phyloP scores from a whole-genome alignment of 2,888 invertebrate genomes.

The Clunio marinus region DNA sequence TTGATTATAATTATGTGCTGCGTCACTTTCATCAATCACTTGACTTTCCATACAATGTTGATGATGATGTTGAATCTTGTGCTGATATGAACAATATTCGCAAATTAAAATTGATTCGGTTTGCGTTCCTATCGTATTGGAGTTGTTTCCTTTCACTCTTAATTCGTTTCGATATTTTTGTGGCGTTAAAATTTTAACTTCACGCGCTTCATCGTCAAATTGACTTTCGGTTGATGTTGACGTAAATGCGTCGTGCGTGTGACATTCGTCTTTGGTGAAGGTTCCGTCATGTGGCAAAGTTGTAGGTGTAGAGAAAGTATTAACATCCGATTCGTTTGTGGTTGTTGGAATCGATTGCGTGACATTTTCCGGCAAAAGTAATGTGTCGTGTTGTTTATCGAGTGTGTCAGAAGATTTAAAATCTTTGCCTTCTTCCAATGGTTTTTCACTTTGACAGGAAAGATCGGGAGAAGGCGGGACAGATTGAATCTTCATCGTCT shows the following conservation, averaged over 20 bases:
- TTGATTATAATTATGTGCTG: not conserved
- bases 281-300: slow-evolving; percentile 39
- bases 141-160: not conserved
- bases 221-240: slow-evolving; percentile 22
- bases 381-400: not conserved
- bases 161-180: slow-evolving; percentile 28
- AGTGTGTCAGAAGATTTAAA: not conserved
- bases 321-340: not conserved
- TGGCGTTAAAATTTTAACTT: slow-evolving; percentile 33
- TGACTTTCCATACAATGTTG: not conserved
- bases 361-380: not conserved
- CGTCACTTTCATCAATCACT: not conserved
- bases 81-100: slow-evolving; percentile 30
- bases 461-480: slow-evolving; percentile 18
- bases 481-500: not conserved
- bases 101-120: slow-evolving; percentile 30
- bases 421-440: not conserved
- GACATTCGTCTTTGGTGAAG: slow-evolving; percentile 38
- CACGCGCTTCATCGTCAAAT: slow-evolving; percentile 8
- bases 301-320: not conserved
- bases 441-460: not conserved
- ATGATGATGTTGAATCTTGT: slow-evolving; percentile 11
- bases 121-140: slow-evolving; percentile 12
- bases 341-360: not conserved
- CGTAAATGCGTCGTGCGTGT: slow-evolving; percentile 27